Conservation (phyloP, 1,140 invertebrate species). For the Diachasmimorpha longicaudata region DNA sequence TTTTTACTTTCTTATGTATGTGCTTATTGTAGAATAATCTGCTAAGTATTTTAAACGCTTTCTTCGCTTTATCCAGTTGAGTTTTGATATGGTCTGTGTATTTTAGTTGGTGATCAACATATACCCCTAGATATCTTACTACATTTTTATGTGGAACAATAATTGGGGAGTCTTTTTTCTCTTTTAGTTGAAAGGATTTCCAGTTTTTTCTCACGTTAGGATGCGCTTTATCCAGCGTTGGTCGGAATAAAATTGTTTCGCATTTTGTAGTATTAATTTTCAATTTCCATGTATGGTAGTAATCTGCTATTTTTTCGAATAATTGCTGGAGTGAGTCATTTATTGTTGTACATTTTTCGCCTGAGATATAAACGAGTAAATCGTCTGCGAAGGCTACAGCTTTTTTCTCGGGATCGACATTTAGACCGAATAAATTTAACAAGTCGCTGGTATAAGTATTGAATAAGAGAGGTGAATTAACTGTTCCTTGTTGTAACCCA, state of each 20-base stretch:
- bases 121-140: conserved; percentile 18
- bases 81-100: conserved; percentile 6
- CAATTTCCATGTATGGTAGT: conserved; percentile 19
- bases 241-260: no score
- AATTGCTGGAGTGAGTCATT: not conserved
- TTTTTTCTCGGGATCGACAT: not conserved
- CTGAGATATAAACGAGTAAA: conserved; percentile 4
- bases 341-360: not conserved
- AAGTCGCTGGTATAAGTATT: no score
- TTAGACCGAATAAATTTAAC: not conserved
- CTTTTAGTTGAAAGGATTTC: not conserved
- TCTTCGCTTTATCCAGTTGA: conserved; percentile 19
- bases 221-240: no score
- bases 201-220: not conserved
- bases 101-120: conserved; percentile 4
- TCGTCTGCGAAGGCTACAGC: conserved; percentile 24
- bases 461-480: no score
- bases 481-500: conserved; percentile 20
- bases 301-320: conserved; percentile 6
- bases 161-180: not conserved
- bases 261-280: no score
- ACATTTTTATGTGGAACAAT: conserved; percentile 16
- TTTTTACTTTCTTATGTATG: conserved; percentile 7
- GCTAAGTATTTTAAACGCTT: not conserved
- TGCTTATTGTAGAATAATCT: no score